A percentile compares a stretch with the other conserved stretches of the same genome.
Conservation (phyloP, 2,797 vertebrate species). For the Yasuhikotakia modesta region DNA sequence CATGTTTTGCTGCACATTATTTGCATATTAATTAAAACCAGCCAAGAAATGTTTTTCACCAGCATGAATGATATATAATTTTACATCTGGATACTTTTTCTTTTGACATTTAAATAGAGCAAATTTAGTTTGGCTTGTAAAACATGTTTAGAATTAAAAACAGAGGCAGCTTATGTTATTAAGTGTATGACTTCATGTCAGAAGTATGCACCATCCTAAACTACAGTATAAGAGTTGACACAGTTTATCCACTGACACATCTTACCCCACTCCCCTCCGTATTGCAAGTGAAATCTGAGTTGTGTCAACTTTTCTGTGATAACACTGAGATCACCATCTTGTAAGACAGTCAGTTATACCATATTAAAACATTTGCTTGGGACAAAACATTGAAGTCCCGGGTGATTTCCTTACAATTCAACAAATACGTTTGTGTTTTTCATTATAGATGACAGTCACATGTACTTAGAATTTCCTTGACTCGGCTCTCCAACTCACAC, state of each 20-base stretch:
- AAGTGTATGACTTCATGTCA: neutral
- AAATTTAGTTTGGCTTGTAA: neutral
- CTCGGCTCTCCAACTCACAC: slow-evolving; percentile 25
- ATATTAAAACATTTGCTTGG: neutral
- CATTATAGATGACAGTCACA: neutral
- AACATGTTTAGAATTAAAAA: neutral
- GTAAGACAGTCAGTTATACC: neutral
- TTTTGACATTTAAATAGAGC: neutral
- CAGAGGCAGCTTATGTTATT: no score
- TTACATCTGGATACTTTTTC: neutral
- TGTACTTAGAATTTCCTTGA: slow-evolving; percentile 11
- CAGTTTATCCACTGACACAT: no score
- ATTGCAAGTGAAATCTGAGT: neutral
- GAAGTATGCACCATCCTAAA: no score
- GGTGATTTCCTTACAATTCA: neutral
- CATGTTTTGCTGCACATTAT: neutral
- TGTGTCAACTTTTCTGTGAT: neutral
- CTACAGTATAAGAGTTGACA: no score
- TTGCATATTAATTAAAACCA: neutral
- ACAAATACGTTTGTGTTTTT: slow-evolving; percentile 12
- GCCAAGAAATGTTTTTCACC: neutral
- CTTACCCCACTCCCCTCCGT: no score
- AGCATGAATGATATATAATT: neutral
- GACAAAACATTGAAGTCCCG: neutral
- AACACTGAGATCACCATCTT: neutral